Percentiles rank a stretch among this genome's conserved stretches.
phyloP scores from a whole-genome alignment of 92 coral and sea anemone genomes.

The Actinernus sp. region DNA sequence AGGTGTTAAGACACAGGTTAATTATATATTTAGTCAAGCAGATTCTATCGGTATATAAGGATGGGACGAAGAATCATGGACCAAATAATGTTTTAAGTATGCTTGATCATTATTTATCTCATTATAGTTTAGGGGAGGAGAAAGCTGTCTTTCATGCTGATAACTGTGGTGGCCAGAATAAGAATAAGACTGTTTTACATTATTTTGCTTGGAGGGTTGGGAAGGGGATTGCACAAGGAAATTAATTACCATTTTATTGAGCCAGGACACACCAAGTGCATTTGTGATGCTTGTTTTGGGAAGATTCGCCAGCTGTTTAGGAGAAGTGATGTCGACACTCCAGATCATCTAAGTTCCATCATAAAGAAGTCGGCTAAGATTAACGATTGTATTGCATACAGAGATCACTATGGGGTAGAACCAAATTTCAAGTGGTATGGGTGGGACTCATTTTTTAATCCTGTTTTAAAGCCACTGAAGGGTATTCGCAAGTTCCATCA shows the following conservation, averaged over 20 bases:
- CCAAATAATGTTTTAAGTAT: background rate
- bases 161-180: background rate
- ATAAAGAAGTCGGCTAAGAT: background rate
- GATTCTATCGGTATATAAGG: background rate
- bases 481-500: constrained; percentile 13
- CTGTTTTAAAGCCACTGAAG: constrained; percentile 4
- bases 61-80: background rate
- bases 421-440: background rate
- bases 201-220: background rate
- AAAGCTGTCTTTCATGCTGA: background rate
- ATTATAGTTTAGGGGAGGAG: background rate
- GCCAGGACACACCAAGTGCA: constrained; percentile 18
- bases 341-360: background rate
- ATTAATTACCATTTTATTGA: constrained; percentile 13
- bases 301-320: constrained; percentile 8
- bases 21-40: constrained; percentile 12
- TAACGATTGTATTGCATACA: background rate
- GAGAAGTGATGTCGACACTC: background rate
- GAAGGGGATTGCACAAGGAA: background rate
- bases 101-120: background rate
- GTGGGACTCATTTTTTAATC: background rate
- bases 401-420: background rate
- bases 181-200: background rate
- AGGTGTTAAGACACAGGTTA: constrained; percentile 1
- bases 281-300: constrained; percentile 25